A percentile compares a stretch with the other conserved stretches of the same genome.
phyloP scores from a whole-genome alignment of 2,113 vertebrate species.

The chimpanzee (Pan troglodytes) region NHGRI_mPanTro3-v2.1_pri NC_072398.2:44785501-44786000 shows the following conservation, averaged over 20 bases:
- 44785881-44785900: constrained; percentile 27
- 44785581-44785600: neutral
- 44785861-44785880: neutral
- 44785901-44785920: constrained; percentile 1
- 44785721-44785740: constrained; percentile 11
- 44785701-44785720: neutral
- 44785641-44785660: neutral
- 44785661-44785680: neutral
- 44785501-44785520: neutral
- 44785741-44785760: neutral
- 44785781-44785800: neutral
- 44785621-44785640: neutral
- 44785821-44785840: neutral
- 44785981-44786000: neutral
- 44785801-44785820: neutral
- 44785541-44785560: neutral
- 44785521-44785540: neutral
- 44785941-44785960: neutral
- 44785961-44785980: neutral
- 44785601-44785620: neutral
- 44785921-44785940: neutral
- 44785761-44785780: neutral
- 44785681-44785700: neutral
- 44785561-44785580: neutral
- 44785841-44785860: neutral